These are phyloP conservation scores for Therioaphis trifolii DNA, from an alignment of 2,888 invertebrate genomes.

Conservation along the genomic window DNA sequence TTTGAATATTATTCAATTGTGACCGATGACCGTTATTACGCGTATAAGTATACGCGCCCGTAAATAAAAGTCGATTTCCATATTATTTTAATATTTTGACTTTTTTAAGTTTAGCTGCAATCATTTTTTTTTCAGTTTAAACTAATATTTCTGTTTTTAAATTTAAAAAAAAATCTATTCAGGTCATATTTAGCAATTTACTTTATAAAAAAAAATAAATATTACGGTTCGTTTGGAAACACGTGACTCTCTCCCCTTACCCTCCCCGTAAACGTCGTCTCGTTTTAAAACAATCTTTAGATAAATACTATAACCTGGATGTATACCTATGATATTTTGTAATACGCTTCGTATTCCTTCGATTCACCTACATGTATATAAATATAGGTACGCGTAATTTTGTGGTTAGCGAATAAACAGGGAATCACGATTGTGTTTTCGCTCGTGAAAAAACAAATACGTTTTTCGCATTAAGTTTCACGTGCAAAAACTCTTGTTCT, in stretches of 20 bases:
- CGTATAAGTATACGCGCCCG: too few species aligned
- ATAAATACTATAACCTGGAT: too few species aligned
- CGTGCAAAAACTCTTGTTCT: not conserved
- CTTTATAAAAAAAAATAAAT: too few species aligned
- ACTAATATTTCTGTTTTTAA: not conserved
- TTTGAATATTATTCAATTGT: constrained; percentile 15
- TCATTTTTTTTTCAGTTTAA: not conserved
- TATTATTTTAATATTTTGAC: not conserved
- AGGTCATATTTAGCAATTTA: too few species aligned
- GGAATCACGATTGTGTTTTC: constrained; percentile 10
- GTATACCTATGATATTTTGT: not conserved
- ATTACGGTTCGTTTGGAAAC: too few species aligned
- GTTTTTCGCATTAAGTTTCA: not conserved
- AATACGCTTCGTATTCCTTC: not conserved
- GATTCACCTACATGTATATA: not conserved
- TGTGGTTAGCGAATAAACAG: constrained; percentile 20
- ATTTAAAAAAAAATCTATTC: not conserved
- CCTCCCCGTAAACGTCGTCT: not conserved
- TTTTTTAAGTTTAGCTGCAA: not conserved
- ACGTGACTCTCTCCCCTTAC: too few species aligned
- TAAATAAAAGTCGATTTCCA: not conserved
- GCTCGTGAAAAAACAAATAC: constrained; percentile 35
- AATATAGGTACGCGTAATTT: constrained; percentile 2
- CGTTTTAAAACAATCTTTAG: too few species aligned
- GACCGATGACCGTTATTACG: not conserved